Evolutionary conservation across 2,797 vertebrate species (phyloP), one percentile per base, ranked within the genome.

Genomic region (Pachyuromys duprasi): DNA sequence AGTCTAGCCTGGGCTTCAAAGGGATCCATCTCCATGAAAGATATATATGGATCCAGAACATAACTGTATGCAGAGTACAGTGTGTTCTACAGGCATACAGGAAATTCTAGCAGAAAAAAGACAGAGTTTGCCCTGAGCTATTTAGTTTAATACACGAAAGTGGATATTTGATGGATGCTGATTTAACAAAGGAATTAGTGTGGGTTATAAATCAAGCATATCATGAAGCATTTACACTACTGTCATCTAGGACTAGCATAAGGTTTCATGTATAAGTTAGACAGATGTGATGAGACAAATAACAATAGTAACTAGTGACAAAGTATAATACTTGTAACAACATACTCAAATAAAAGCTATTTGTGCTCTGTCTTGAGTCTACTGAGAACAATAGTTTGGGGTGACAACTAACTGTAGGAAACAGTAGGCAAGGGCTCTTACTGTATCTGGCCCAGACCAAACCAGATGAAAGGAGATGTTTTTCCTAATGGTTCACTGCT

Each of bases 391-490:
- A 18, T 65, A 65, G 28, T 31, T 39, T 65, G 62, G 33, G 42
- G n/a, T 63, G 7, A 74, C 18, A 49, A 31, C 28, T 24, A 9
- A 53, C 14, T 42, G 17, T 28, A 39, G 26, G 26, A 8, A 65
- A 45, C 11, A 42, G 4, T 80, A 22, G 24, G 9, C 8, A 91
- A 22, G 42, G 2, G 17, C 4, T 80, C 11, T 20, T 53, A 2
- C 8, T 31, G 5, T 63, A 31, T 74, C 60, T 86, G 20, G 9
- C 42, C 5, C 24, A 24, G 55, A 65, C 1, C 8, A 57, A 79
- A 60, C 75, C 63, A 86, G 22, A 96, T n/a, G 18, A 89, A 45
- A 49, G 86, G 22, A 89, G 17, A 70, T 75, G 72, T 84, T 89
- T 60, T 84, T 80, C 7, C 42, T 79, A 91, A 82, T 53, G 14